Percentiles rank a stretch among this genome's conserved stretches.
Evolutionary conservation across 92 coral and sea anemone species (phyloP).

Genomic region (Parazoanthus darwini): DNA sequence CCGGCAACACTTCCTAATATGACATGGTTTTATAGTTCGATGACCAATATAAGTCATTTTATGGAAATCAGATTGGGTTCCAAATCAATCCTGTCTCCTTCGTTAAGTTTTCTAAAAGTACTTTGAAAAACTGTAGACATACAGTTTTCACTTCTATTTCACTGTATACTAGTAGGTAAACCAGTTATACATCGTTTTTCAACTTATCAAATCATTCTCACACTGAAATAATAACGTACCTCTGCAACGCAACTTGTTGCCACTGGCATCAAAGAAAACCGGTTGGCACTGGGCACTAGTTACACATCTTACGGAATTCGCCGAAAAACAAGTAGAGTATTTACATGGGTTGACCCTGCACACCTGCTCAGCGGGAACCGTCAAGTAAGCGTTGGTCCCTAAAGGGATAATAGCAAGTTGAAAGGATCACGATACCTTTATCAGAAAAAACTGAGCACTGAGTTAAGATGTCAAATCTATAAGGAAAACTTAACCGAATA

Average conservation of each 20-base stretch:
- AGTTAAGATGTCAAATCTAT: no score
- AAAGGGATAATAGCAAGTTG: not conserved
- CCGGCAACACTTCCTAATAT: no score
- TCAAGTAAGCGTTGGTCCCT: conserved; percentile 68
- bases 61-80: not conserved
- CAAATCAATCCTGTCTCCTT: not conserved
- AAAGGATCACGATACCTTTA: not conserved
- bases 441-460: no score
- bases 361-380: conserved; percentile 64
- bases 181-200: no score
- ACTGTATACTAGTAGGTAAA: no score
- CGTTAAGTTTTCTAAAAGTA: not conserved
- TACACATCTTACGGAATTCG: conserved; percentile 66
- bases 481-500: no score
- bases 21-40: no score
- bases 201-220: not conserved
- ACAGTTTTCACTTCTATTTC: no score
- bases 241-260: conserved; percentile 72
- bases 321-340: conserved; percentile 68
- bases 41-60: no score
- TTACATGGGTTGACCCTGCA: conserved; percentile 77
- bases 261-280: conserved; percentile 68
- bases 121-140: not conserved
- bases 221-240: conserved; percentile 50
- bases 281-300: conserved; percentile 79